Evolutionary conservation across 1,140 invertebrate genomes (phyloP).

Genomic region (Papilio machaon): DNA sequence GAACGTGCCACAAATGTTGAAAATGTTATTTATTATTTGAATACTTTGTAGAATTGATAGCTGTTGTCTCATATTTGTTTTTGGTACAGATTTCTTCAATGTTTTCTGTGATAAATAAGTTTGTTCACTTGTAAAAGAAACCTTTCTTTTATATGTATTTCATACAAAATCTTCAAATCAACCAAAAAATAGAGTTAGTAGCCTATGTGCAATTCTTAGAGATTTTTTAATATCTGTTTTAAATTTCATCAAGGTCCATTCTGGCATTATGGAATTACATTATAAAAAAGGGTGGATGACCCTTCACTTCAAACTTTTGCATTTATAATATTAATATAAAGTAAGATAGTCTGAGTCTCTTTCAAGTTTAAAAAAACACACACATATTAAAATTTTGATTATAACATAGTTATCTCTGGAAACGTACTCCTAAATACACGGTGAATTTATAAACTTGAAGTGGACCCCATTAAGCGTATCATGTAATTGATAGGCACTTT

Average conservation of each 20-base stretch:
- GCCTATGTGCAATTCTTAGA: too few species aligned
- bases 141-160: not conserved
- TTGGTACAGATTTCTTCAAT: not conserved
- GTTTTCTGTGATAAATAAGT: not conserved
- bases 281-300: too few species aligned
- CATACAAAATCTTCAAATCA: too few species aligned
- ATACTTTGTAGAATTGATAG: not conserved
- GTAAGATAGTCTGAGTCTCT: too few species aligned
- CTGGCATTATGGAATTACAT: too few species aligned
- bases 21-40: slow-evolving; percentile 5
- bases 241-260: too few species aligned
- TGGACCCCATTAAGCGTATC: slow-evolving; percentile 18
- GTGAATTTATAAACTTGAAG: not conserved
- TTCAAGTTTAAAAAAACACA: too few species aligned
- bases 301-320: too few species aligned
- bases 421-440: not conserved
- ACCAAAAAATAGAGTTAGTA: too few species aligned
- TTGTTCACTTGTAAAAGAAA: not conserved
- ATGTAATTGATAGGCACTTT: slow-evolving; percentile 25
- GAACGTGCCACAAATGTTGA: slow-evolving; percentile 29
- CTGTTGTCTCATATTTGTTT: slow-evolving; percentile 2
- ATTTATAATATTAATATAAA: too few species aligned
- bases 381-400: too few species aligned
- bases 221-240: too few species aligned
- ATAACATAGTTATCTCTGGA: not conserved